Percentiles rank a stretch among this genome's conserved stretches.
Evolutionary conservation across 35 echinoderm and acorn worm genomes (phyloP).

Genomic region (Diadema setosum): DNA sequence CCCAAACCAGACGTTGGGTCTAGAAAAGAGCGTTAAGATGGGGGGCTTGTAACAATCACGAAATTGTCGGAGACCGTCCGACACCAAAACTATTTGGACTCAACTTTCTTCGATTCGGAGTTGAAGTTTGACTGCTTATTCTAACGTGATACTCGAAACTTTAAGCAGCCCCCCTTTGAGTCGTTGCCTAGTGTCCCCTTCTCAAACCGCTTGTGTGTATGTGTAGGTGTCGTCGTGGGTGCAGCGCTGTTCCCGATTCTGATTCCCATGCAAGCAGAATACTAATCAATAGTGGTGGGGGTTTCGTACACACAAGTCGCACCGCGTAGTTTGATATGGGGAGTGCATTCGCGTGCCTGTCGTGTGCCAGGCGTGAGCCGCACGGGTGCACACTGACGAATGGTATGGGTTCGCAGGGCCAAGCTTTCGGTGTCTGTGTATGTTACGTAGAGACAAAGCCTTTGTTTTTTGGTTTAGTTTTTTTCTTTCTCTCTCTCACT

Average conservation of each 20-base stretch:
- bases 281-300: conserved; percentile 5
- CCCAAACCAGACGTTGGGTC: background rate
- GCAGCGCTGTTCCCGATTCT: conserved; percentile 6
- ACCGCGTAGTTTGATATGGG: background rate
- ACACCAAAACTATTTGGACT: background rate
- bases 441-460: conserved; percentile 74
- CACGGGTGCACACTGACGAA: background rate
- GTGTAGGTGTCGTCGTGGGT: background rate
- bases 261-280: too few relatives aligned
- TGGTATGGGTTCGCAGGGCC: background rate
- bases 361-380: background rate
- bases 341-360: conserved; percentile 10
- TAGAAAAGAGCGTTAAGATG: too few relatives aligned
- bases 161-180: background rate
- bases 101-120: background rate
- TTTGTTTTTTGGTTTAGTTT: conserved; percentile 96
- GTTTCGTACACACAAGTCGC: background rate
- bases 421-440: background rate
- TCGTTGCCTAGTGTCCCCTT: background rate
- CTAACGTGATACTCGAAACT: background rate
- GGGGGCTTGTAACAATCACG: too few relatives aligned
- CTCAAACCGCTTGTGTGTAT: background rate
- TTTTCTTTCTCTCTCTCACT: too few relatives aligned
- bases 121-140: background rate
- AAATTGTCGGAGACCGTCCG: too few relatives aligned